Percentiles rank a stretch among this genome's conserved stretches.
These are phyloP conservation scores for Acleris emargana DNA, from an alignment of 2,888 invertebrate species.

Conservation along the genomic window DNA sequence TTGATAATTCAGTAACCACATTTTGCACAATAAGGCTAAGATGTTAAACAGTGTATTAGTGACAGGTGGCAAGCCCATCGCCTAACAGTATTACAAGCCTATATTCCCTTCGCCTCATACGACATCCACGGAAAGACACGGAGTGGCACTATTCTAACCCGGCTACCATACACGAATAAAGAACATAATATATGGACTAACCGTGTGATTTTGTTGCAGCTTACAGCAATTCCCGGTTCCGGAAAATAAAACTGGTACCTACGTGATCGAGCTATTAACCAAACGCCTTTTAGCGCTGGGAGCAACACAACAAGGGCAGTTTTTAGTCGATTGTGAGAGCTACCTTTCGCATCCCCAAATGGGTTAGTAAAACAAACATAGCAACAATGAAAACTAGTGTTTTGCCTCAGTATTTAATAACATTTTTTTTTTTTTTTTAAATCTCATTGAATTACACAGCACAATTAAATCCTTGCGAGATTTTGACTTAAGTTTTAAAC, in stretches of 20 bases:
- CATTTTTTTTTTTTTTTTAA: too few species aligned
- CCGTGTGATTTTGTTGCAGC: slow-evolving; percentile 61
- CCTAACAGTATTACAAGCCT: too few species aligned
- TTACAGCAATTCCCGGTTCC: slow-evolving; percentile 94
- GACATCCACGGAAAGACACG: too few species aligned
- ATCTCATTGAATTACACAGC: neutral
- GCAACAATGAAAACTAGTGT: neutral
- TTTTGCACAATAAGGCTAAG: too few species aligned
- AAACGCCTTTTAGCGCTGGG: slow-evolving; percentile 94
- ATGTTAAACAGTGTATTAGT: too few species aligned
- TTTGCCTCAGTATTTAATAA: too few species aligned
- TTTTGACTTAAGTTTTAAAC: too few species aligned
- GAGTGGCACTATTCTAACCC: too few species aligned
- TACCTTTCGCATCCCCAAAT: slow-evolving; percentile 91
- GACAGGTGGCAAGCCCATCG: too few species aligned
- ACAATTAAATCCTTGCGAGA: neutral
- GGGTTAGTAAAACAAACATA: slow-evolving; percentile 64
- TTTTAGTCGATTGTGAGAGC: slow-evolving; percentile 97
- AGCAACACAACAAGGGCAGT: slow-evolving; percentile 94
- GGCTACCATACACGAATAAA: neutral
- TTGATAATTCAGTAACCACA: too few species aligned
- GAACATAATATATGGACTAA: slow-evolving; percentile 1
- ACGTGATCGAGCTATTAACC: slow-evolving; percentile 93
- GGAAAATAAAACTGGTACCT: slow-evolving; percentile 95
- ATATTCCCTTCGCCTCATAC: too few species aligned